A percentile compares a stretch with the other conserved stretches of the same genome.
These are phyloP conservation scores for Minunthozetes semirufus DNA, from an alignment of 2,888 invertebrate genomes.

Conservation along the genomic window DNA sequence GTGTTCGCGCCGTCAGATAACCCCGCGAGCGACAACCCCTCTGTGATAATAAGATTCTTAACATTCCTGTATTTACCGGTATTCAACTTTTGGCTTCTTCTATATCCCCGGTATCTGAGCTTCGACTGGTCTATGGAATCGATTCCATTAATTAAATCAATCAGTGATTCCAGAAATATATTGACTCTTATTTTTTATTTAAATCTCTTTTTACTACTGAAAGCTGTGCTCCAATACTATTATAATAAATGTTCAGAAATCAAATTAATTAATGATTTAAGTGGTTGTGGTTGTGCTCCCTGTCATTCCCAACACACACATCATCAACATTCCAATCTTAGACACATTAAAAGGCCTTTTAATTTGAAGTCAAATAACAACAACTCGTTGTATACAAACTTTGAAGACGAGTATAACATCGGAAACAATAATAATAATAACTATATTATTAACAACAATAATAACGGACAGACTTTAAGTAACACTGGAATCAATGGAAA, in stretches of 20 bases:
- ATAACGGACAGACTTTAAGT: neutral
- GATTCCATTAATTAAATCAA: slow-evolving; percentile 70
- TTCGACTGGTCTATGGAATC: slow-evolving; percentile 99
- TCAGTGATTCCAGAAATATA: slow-evolving; percentile 72
- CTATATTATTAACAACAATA: neutral
- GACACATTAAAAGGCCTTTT: slow-evolving; percentile 28
- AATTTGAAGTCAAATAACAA: slow-evolving; percentile 25
- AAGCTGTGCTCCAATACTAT: slow-evolving; percentile 29
- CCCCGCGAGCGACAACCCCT: slow-evolving; percentile 81
- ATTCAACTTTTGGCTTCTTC: slow-evolving; percentile 76
- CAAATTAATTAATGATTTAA: neutral
- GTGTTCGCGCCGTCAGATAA: slow-evolving; percentile 91
- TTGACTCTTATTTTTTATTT: slow-evolving; percentile 53
- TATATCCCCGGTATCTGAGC: slow-evolving; percentile 79
- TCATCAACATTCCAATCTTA: slow-evolving; percentile 37
- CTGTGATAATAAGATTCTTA: slow-evolving; percentile 68
- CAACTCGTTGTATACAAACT: slow-evolving; percentile 9
- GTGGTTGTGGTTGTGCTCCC: slow-evolving; percentile 30
- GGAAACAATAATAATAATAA: neutral
- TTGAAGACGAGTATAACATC: neutral
- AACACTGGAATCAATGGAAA: neutral
- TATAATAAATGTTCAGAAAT: slow-evolving; percentile 21
- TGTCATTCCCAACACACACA: slow-evolving; percentile 39
- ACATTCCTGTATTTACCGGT: slow-evolving; percentile 88
- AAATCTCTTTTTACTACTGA: slow-evolving; percentile 21